Base-by-base conservation (phyloP, 2,113 vertebrate species). In the Tympanuchus pallidicinctus region DNA sequence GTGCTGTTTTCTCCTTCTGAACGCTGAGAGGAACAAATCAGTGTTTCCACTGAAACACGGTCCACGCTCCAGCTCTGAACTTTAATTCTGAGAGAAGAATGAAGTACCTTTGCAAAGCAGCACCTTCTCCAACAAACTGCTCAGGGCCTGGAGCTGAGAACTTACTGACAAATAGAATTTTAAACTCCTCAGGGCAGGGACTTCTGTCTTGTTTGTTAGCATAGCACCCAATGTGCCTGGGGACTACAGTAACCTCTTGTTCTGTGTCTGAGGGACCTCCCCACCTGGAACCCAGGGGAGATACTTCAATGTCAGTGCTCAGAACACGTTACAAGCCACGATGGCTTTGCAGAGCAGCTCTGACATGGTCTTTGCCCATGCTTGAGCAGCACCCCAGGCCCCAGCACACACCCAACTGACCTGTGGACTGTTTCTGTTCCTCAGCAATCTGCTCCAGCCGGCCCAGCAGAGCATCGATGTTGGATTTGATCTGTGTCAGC, bases 401-500 rank as follows among this genome's bases (percentile, higher is more conserved):
- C 8, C 38, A 11, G 2, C 0, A 7, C 1, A 0, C 45, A 43
- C 25, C 73, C 67, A 27, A 64, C 98, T 95, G 85, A 98, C 98
- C 98, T 98, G 98, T 27, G 4, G 97, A 95, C 81, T 98, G 89
- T 94, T 98, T 98, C 95, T 98, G 98, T 42, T 98, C 98, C 60
- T 98, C 98, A 32, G 98, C 98, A 38, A 99, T 99, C 97, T 99
- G 98, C 89, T 99, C 99, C 98, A 99, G 98, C 77, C 98, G 97
- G 72, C 98, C 98, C 95, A 99, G 98, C 69, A 99, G 97, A 38
- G 98, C 98, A 10, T 99, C 99, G 1, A 99, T 99, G 98, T 99
- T 99, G 94, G 98, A 98, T 96, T 99, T 99, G 96, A 99, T 99
- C 97, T 99, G 99, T 3, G 98, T 99, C 96, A 99, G 95, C 93